Base-by-base conservation (phyloP, 2,888 invertebrate genomes). In the Plemyria rubiginata region DNA sequence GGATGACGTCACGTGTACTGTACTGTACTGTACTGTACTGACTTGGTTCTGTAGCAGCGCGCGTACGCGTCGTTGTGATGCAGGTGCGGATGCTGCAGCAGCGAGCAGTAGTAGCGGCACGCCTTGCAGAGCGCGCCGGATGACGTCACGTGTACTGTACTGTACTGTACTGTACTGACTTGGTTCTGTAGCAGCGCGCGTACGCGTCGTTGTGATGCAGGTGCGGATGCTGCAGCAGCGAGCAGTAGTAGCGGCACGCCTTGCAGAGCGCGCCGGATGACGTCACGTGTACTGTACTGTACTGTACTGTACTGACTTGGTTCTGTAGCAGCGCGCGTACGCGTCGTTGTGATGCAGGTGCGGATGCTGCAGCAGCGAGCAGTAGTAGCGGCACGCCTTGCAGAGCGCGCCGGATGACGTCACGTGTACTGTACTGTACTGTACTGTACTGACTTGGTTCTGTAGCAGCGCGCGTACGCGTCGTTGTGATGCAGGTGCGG, bases 81-180 rank as follows among this genome's bases (percentile, higher is more conserved):
- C 22, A 22, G 22, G 22, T 0, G 93, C 93, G 2, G 94, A 95
- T 96, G 95, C 74, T 95, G 93, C 62, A 96, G 91, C 55, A 97
- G 84, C 65, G 96, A 94, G 72, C 96, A 95, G 86, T 96, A 97
- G 84, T 96, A 96, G 61, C 96, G 95, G 76, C 97, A 97, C 28
- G 96, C 87, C 87, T 97, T 97, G 87, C 97, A 97, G 48, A 97
- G 95, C 54, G 96, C 96, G 0, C 96, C 95, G 64, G 95, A 95
- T 73, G 95, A 94, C 1, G 88, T 83, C 75, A 97, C 90, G 74
- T 92, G 90, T n/a, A n/a, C n/a, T n/a, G 22, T 3, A 22, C 22
- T 22, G 22, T 3, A 22, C 22, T 22, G 22, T 3, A 22, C 22
- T 38, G 11, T 38, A 81, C 85, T 70, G 7, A 91, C 92, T 90